phyloP scores from a whole-genome alignment of 2,113 vertebrate species.

The Athene noctua region DNA sequence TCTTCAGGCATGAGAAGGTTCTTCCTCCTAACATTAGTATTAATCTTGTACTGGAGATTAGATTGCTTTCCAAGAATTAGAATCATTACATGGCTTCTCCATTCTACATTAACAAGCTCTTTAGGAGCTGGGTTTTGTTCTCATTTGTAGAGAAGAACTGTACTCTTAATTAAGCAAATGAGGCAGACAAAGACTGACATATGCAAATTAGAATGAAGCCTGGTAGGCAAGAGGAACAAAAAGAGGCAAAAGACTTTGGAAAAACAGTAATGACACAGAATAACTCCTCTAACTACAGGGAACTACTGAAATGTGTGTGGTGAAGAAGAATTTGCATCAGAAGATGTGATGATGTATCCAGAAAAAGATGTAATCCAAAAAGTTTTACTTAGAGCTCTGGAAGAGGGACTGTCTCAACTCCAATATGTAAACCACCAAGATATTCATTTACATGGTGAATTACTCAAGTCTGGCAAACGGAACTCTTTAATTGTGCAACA shows the following conservation, averaged over 20 bases:
- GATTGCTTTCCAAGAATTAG: neutral
- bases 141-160: conserved; percentile 8
- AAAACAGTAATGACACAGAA: neutral
- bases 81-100: neutral
- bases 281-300: neutral
- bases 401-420: neutral
- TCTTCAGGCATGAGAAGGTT: neutral
- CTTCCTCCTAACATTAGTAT: neutral
- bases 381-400: neutral
- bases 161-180: conserved; percentile 46
- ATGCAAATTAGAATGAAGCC: conserved; percentile 36
- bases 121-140: conserved; percentile 1
- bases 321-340: neutral
- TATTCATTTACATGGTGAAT: neutral
- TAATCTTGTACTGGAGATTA: neutral
- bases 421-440: neutral
- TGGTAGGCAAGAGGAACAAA: neutral
- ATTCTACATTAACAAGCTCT: neutral
- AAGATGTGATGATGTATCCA: neutral
- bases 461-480: neutral
- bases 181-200: conserved; percentile 28
- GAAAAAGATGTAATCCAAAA: neutral
- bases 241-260: neutral
- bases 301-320: neutral
- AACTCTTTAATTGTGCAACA: neutral